Evolutionary conservation across 2,797 vertebrate species (phyloP), one percentile per base, ranked within the genome.

Genomic region (Leptoclinus maculatus): DNA sequence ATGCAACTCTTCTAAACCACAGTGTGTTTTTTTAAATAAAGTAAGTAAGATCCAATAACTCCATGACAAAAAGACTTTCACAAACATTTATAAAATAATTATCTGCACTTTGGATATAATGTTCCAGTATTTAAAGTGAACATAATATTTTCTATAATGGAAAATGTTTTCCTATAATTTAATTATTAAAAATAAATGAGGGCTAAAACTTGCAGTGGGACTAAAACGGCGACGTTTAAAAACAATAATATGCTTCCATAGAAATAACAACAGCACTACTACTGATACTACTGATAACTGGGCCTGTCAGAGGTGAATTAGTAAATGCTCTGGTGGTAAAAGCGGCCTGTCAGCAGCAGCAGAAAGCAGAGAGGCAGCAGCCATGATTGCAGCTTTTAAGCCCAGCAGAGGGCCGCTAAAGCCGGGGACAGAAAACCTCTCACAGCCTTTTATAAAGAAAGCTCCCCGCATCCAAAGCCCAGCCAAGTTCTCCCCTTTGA

Each of bases 371-470:
- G 81, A 76, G 16, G 72, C 62, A 25, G 72, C 81, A 2, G 68
- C 82, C 84, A 76, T 74, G 29, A 74, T 13, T n/a, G 68, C 67
- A 78, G 70, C 71, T 27, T 2, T 43, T 60, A 36, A 78, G 82
- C 78, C 83, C 41, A 25, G 67, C 60, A 74, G 71, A 87, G 56
- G 39, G 73, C 73, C 41, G 14, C 76, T 68, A 10, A 56, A 63
- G 80, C 79, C 47, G 60, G 64, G 45, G 34, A 74, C 23, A n/a
- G 12, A 78, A 64, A 69, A 36, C 9, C 76, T 73, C 57, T 73
- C 74, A 39, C 29, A 34, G 67, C 51, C 36, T 79, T 66, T 75
- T 83, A 62, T 62, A 71, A 74, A 79, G 79, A 57, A 25, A 36
- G 8, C 38, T 77, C 58, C 59, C 7, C 19, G 13, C 58, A 64